These are phyloP conservation scores for Pseudopodoces humilis DNA, from an alignment of 2,113 vertebrate species.

Conservation along the genomic window DNA sequence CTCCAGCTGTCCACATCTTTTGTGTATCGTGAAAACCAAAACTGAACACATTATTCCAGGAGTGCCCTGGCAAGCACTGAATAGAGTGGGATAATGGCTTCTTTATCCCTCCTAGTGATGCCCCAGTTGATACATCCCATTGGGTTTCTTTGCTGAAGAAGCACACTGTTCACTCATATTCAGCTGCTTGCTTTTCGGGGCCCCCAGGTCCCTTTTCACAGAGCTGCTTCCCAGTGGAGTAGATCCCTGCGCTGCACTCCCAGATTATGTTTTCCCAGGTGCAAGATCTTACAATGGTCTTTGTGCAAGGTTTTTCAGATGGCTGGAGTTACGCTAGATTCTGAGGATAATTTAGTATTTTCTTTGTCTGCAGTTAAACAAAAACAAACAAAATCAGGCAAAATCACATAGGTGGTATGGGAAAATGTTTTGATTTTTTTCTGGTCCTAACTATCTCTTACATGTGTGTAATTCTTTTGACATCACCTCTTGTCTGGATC, in stretches of 20 bases:
- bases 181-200: background rate
- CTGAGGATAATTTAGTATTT: background rate
- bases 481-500: background rate
- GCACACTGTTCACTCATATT: background rate
- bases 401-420: background rate
- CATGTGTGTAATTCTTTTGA: background rate
- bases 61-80: background rate
- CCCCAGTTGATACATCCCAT: fast-evolving
- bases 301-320: background rate
- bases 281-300: background rate
- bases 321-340: background rate
- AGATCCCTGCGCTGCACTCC: background rate
- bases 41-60: background rate
- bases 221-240: background rate
- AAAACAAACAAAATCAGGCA: background rate
- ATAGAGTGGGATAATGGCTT: background rate
- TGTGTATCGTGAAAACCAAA: background rate
- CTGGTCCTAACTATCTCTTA: background rate
- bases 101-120: background rate
- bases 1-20: background rate
- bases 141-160: background rate
- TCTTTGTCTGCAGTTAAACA: background rate
- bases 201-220: background rate
- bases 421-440: background rate
- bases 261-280: background rate